These are phyloP conservation scores for Ctenochaetus hawaiiensis DNA, from an alignment of 2,797 vertebrate species.

Conservation along the genomic window DNA sequence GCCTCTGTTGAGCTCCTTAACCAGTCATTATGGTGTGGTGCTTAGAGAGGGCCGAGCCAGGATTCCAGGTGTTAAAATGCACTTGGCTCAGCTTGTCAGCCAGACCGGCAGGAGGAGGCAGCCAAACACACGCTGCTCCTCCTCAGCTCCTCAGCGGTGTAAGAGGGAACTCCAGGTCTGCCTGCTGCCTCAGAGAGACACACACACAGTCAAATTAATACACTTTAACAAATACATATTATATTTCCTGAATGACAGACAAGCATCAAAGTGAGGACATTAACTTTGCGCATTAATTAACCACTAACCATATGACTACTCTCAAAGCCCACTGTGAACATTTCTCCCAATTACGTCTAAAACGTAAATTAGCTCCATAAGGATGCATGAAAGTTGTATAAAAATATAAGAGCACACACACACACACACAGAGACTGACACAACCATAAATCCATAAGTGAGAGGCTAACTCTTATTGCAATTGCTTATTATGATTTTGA, in stretches of 20 bases:
- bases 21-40: slow-evolving; percentile 68
- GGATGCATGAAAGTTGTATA: background rate
- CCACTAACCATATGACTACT: background rate
- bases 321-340: background rate
- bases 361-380: background rate
- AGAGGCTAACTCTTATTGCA: slow-evolving; percentile 21
- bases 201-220: background rate
- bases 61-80: slow-evolving; percentile 79
- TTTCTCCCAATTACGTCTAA: background rate
- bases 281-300: background rate
- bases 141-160: slow-evolving; percentile 32
- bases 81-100: slow-evolving; percentile 52
- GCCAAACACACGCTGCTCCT: slow-evolving; percentile 37
- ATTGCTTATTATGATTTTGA: slow-evolving; percentile 44
- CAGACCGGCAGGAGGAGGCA: slow-evolving; percentile 38
- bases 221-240: slow-evolving; percentile 15
- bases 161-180: slow-evolving; percentile 20
- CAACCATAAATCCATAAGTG: background rate
- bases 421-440: background rate
- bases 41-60: slow-evolving; percentile 56
- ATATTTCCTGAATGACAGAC: background rate
- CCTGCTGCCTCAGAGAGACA: background rate
- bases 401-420: background rate
- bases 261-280: background rate
- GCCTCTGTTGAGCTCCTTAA: slow-evolving; percentile 73